phyloP scores from a whole-genome alignment of 1,140 invertebrate species.

The Halesus radiatus region DNA sequence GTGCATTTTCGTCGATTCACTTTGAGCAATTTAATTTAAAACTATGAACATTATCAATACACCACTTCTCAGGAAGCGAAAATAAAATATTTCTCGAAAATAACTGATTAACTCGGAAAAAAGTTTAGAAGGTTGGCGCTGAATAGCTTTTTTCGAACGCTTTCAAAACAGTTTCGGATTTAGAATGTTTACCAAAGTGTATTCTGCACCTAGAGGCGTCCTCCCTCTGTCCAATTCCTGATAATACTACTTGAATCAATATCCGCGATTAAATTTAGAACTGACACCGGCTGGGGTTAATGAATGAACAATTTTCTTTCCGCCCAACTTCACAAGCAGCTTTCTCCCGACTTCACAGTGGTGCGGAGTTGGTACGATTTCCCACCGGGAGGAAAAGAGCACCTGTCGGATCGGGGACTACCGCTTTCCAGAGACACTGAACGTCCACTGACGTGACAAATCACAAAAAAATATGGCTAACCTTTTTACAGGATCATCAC shows the following conservation, averaged over 20 bases:
- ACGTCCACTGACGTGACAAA: slow-evolving; percentile 18
- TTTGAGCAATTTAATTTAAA: neutral
- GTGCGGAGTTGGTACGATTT: neutral
- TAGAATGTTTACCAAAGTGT: slow-evolving; percentile 3
- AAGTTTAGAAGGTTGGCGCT: neutral
- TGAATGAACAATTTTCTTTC: slow-evolving; percentile 34
- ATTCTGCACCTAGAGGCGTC: neutral
- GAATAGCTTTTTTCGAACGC: neutral
- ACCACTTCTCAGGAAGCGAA: neutral
- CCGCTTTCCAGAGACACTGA: neutral
- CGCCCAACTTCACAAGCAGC: slow-evolving; percentile 20
- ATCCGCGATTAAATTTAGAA: slow-evolving; percentile 35
- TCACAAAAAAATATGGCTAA: neutral
- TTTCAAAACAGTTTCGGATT: neutral
- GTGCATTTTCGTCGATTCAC: neutral
- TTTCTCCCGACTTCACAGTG: neutral
- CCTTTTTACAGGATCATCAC: slow-evolving; percentile 26
- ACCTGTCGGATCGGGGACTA: neutral
- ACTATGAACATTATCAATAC: too few species aligned
- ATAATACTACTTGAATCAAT: slow-evolving; percentile 23
- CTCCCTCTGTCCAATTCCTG: slow-evolving; percentile 6
- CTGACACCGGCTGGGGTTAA: slow-evolving; percentile 30
- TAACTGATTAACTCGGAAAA: neutral
- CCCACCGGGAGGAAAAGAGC: neutral
- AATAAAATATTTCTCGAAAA: neutral